Base-by-base conservation (phyloP, 2,113 vertebrate species). In the Sisor rabdophorus region DNA sequence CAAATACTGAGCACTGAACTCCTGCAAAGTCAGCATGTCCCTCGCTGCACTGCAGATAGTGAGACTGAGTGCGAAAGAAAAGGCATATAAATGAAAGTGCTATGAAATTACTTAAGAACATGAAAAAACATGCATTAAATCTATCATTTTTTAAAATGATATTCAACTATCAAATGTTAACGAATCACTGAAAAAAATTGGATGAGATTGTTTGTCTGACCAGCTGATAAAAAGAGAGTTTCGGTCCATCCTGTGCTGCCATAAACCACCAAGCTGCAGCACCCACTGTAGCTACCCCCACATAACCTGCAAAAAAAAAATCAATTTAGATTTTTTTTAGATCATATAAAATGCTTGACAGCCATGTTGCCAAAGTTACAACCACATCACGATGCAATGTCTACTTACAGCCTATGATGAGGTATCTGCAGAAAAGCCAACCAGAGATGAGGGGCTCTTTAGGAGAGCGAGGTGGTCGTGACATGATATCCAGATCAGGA, bases 231-330 rank as follows among this genome's bases (percentile, higher is more conserved):
- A 84, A 93, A 80, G 86, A 86, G 12, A 93, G 84, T 73, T 91
- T 90, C 0, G 92, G 92, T 76, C 92, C 92, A 40, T 93, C 91
- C 1, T 92, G 89, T 2, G 92, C 92, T 0, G 91, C 91, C 89
- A 93, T 91, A 52, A 92, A 93, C 92, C 92, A 93, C 92, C 92
- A 93, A 73, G 92, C 92, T 15, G 91, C 92, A 17, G 92, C 92
- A 22, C 91, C 91, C 0, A 93, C 92, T 1, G 92, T 93, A 28
- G 92, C 91, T 19, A 87, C 91, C 53, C 92, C 92, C 1, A 93
- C 92, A 44, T 93, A 93, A 82, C 92, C 92, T 93, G 78, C 13
- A 47, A 28, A 54, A 0, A 11, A 24, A 28, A 11, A 50, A 40
- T 28, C 44, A 48, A 19, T 10, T 1, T 26, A 48, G n/a, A n/a